Conservation (phyloP, 1,140 invertebrate species). For the Nephila pilipes region DNA sequence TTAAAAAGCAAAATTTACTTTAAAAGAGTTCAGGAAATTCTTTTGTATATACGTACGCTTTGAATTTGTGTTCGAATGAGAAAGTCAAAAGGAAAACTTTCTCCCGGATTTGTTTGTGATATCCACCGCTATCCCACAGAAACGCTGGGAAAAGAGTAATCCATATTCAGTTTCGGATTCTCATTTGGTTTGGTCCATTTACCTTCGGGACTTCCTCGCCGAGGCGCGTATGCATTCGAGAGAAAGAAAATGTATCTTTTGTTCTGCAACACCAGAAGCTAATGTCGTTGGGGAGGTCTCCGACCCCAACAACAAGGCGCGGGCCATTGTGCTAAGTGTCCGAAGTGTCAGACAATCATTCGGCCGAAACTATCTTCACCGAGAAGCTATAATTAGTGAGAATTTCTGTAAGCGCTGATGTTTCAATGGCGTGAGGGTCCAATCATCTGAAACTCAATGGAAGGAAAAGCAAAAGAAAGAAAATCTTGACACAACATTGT, state of each 20-base stretch:
- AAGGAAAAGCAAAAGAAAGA: background rate
- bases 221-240: background rate
- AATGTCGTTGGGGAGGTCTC: conserved; percentile 16
- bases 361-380: background rate
- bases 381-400: background rate
- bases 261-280: conserved; percentile 22
- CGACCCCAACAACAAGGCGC: conserved; percentile 14
- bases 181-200: conserved; percentile 4
- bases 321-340: background rate
- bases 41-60: too few relatives aligned
- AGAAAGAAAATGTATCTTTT: conserved; percentile 44
- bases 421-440: background rate
- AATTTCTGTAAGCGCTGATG: background rate
- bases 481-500: background rate
- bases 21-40: too few relatives aligned
- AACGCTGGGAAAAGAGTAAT: background rate
- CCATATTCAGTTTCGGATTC: background rate
- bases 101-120: background rate
- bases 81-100: background rate
- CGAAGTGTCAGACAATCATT: background rate
- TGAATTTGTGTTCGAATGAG: too few relatives aligned
- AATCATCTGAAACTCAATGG: background rate
- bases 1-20: too few relatives aligned
- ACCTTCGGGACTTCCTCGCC: background rate
- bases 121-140: too few relatives aligned